Percentiles rank a stretch among this genome's conserved stretches.
Evolutionary conservation across 2,888 invertebrate species (phyloP).

Genomic region (Meganola albula): DNA sequence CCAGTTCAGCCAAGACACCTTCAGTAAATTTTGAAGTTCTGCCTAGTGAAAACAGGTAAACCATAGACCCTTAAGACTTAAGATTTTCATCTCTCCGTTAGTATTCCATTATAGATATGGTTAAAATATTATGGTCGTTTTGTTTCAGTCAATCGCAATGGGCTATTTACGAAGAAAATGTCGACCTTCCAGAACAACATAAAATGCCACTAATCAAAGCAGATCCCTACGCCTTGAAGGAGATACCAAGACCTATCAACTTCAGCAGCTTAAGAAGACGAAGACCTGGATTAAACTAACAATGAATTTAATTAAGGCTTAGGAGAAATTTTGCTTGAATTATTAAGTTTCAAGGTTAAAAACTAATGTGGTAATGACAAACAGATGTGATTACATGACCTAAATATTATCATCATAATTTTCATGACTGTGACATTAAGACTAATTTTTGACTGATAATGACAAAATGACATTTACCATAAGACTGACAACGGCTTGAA

Average conservation of each 20-base stretch:
- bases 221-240: slow-evolving; percentile 63
- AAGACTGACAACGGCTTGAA: too few relatives aligned
- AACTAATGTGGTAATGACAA: too few relatives aligned
- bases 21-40: slow-evolving; percentile 69
- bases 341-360: too few relatives aligned
- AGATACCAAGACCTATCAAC: slow-evolving; percentile 62
- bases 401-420: too few relatives aligned
- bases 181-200: slow-evolving; percentile 47
- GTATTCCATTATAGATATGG: too few relatives aligned
- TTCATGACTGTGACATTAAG: too few relatives aligned
- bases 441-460: too few relatives aligned
- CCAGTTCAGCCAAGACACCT: slow-evolving; percentile 54
- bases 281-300: slow-evolving; percentile 33
- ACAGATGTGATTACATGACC: too few relatives aligned
- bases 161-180: slow-evolving; percentile 67
- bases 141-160: slow-evolving; percentile 63
- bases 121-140: too few relatives aligned
- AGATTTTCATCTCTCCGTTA: too few relatives aligned
- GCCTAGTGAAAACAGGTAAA: slow-evolving; percentile 71
- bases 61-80: slow-evolving; percentile 1
- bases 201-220: slow-evolving; percentile 54
- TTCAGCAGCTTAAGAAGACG: slow-evolving; percentile 43
- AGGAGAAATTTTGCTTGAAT: slow-evolving; percentile 9
- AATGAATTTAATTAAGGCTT: slow-evolving; percentile 6
- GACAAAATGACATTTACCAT: background rate